These are phyloP conservation scores for Spatulosminthurus flaviceps DNA, from an alignment of 2,888 invertebrate genomes.

Conservation along the genomic window DNA sequence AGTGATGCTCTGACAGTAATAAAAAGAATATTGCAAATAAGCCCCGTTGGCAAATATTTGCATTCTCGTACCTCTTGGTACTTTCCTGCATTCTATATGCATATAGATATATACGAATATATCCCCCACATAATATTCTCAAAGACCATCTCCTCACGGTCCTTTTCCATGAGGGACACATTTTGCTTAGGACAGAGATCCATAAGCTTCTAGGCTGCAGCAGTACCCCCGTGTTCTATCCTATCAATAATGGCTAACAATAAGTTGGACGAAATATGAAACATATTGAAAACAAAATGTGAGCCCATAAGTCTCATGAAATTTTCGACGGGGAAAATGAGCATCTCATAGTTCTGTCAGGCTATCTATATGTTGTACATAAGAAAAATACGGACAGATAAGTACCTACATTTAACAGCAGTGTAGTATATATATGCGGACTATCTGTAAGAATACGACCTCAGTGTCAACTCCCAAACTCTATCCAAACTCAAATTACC, in stretches of 20 bases:
- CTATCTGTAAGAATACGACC: neutral
- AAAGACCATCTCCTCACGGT: too few relatives aligned
- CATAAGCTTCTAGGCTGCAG: neutral
- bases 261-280: conserved; percentile 6
- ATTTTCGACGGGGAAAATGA: neutral
- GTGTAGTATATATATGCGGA: neutral
- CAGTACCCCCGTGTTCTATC: neutral
- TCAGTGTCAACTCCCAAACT: neutral
- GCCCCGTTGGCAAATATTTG: conserved; percentile 48
- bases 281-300: conserved; percentile 12
- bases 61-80: conserved; percentile 27
- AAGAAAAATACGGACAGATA: too few relatives aligned
- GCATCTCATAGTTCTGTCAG: too few relatives aligned
- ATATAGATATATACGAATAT: neutral
- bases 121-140: too few relatives aligned
- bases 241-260: conserved; percentile 10
- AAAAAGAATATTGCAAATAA: conserved; percentile 56
- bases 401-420: too few relatives aligned
- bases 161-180: too few relatives aligned
- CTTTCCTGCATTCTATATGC: neutral
- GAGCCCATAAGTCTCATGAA: neutral
- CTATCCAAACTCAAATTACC: neutral
- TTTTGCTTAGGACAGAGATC: neutral
- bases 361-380: too few relatives aligned
- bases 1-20: conserved; percentile 47